These are phyloP conservation scores for Zosterops pallidus DNA, from an alignment of 2,113 vertebrate genomes.

Conservation along the genomic window DNA sequence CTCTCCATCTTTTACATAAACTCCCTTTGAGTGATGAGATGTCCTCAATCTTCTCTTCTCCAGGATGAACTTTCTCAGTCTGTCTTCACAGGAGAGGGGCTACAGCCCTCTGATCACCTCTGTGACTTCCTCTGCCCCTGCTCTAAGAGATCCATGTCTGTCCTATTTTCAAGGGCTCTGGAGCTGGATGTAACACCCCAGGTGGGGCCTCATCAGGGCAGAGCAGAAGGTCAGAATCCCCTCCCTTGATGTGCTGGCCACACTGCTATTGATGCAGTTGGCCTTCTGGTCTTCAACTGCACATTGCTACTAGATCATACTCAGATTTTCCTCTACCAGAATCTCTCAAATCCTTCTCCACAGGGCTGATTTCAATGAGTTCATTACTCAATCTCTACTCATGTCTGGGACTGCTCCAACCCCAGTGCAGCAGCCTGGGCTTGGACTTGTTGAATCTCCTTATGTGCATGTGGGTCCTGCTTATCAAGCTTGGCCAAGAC, in stretches of 20 bases:
- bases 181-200: not conserved
- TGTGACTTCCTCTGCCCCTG: not conserved
- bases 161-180: not conserved
- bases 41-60: not conserved
- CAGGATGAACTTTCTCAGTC: not conserved
- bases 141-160: not conserved
- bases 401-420: not conserved
- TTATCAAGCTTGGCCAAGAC: not conserved
- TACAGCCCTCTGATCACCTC: not conserved
- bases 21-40: not conserved
- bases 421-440: not conserved
- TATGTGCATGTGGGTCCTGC: accelerated
- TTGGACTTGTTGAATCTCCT: not conserved
- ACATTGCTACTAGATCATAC: not conserved
- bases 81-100: too few species aligned
- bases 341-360: not conserved
- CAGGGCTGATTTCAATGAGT: not conserved
- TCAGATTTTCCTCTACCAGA: not conserved
- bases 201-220: not conserved
- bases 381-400: not conserved
- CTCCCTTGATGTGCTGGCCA: not conserved
- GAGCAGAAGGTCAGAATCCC: not conserved
- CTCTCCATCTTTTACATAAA: not conserved
- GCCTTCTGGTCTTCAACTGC: not conserved
- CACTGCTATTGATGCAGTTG: accelerated